Percentiles rank a stretch among this genome's conserved stretches.
These are phyloP conservation scores for Novumbra hubbsi DNA, from an alignment of 2,797 vertebrate genomes.

Conservation along the genomic window DNA sequence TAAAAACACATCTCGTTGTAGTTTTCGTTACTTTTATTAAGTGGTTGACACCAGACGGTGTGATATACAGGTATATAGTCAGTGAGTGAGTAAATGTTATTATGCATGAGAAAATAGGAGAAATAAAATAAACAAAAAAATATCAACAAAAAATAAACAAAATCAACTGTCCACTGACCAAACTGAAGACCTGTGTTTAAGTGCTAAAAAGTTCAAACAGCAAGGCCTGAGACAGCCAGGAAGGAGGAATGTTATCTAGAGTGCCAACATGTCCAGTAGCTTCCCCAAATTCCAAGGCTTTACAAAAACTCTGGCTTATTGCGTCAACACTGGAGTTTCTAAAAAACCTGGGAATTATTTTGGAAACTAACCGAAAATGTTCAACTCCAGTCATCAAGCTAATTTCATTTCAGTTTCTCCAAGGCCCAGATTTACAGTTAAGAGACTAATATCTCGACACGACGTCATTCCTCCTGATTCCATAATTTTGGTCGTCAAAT, in stretches of 20 bases:
- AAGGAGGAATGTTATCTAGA: conserved; percentile 7
- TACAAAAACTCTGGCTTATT: too few species aligned
- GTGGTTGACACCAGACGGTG: conserved; percentile 25
- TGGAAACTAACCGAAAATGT: background rate
- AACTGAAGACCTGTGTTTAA: conserved; percentile 12
- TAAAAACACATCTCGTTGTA: conserved; percentile 3
- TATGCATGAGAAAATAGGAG: conserved; percentile 11
- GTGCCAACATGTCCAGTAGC: background rate
- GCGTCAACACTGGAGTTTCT: background rate
- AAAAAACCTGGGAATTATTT: background rate
- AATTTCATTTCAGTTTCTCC: conserved; percentile 3
- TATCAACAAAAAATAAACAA: background rate
- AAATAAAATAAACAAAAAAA: background rate
- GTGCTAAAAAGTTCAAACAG: conserved; percentile 2
- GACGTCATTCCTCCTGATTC: background rate
- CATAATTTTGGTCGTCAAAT: conserved; percentile 12
- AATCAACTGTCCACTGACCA: conserved; percentile 12
- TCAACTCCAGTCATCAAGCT: background rate
- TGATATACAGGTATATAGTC: conserved; percentile 11
- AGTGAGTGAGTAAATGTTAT: conserved; percentile 20
- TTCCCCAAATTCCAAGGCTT: background rate
- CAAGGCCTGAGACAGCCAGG: conserved; percentile 7
- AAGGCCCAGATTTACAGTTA: conserved; percentile 6
- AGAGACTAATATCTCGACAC: background rate
- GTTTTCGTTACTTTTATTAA: conserved; percentile 23